Evolutionary conservation across 2,113 vertebrate genomes (phyloP).

Genomic region (Physeter macrocephalus): DNA sequence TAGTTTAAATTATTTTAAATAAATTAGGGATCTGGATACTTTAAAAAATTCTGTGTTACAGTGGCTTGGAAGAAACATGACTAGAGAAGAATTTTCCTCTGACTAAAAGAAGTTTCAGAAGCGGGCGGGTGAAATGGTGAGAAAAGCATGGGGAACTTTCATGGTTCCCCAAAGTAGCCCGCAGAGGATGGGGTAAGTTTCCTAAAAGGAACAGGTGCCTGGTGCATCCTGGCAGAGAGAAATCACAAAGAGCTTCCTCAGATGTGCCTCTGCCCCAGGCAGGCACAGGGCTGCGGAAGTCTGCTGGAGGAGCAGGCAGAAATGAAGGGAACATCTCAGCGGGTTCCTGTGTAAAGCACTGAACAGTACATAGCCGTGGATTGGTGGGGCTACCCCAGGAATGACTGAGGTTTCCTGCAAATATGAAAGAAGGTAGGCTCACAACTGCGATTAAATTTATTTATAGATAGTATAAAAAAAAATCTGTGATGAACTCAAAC

Average conservation of each 20-base stretch:
- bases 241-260: background rate
- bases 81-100: background rate
- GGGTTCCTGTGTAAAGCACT: background rate
- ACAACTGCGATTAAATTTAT: background rate
- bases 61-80: background rate
- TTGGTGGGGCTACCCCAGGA: background rate
- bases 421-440: background rate
- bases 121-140: background rate
- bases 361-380: background rate
- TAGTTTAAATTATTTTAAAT: background rate
- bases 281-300: background rate
- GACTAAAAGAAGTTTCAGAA: background rate
- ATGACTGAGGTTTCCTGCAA: background rate
- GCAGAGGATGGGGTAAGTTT: background rate
- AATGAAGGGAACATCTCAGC: background rate
- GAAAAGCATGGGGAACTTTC: background rate
- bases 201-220: background rate
- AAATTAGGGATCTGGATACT: background rate
- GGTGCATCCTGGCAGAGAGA: background rate
- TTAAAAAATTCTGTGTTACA: no score
- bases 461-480: background rate
- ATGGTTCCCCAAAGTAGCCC: background rate
- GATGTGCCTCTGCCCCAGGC: background rate
- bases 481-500: background rate
- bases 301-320: background rate